These are phyloP conservation scores for Nomada fabriciana DNA, from an alignment of 2,888 invertebrate genomes.

Conservation along the genomic window DNA sequence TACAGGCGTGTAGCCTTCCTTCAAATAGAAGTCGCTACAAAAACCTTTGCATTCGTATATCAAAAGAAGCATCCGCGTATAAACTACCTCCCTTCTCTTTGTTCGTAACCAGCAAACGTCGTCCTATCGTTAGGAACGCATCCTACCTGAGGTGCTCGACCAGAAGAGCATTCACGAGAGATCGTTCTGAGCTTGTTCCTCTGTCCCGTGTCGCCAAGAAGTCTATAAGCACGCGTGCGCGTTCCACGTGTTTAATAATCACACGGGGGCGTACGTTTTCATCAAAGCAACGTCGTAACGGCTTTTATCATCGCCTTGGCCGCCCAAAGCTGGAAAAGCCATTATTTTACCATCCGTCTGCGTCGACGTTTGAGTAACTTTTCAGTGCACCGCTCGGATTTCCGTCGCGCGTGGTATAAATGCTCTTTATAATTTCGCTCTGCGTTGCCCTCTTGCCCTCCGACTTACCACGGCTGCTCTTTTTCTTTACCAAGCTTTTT, in stretches of 20 bases:
- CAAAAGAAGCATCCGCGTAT: slow-evolving; percentile 12
- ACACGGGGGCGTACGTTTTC: slow-evolving; percentile 8
- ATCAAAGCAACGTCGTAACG: slow-evolving; percentile 32
- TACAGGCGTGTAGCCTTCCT: background rate
- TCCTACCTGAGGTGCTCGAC: background rate
- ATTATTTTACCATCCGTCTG: slow-evolving; percentile 43
- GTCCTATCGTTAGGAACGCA: background rate
- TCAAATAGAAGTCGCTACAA: background rate
- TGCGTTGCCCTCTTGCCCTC: background rate
- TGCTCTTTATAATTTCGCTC: slow-evolving; percentile 20
- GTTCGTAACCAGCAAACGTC: background rate
- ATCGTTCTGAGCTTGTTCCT: slow-evolving; percentile 16
- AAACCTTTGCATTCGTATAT: background rate
- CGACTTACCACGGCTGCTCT: background rate
- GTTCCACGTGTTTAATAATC: slow-evolving; percentile 26
- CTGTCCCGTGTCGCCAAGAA: slow-evolving; percentile 7
- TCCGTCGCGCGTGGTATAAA: slow-evolving; percentile 6
- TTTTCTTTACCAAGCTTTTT: background rate
- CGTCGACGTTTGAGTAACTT: slow-evolving; percentile 37
- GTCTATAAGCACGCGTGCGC: background rate
- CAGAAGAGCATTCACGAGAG: background rate
- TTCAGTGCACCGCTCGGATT: slow-evolving; percentile 7
- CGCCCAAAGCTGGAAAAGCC: slow-evolving; percentile 35
- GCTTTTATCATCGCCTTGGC: slow-evolving; percentile 28
- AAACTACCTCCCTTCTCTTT: background rate